Evolutionary conservation across 2,797 vertebrate genomes (phyloP).

Genomic region (Ciconia nigra): DNA sequence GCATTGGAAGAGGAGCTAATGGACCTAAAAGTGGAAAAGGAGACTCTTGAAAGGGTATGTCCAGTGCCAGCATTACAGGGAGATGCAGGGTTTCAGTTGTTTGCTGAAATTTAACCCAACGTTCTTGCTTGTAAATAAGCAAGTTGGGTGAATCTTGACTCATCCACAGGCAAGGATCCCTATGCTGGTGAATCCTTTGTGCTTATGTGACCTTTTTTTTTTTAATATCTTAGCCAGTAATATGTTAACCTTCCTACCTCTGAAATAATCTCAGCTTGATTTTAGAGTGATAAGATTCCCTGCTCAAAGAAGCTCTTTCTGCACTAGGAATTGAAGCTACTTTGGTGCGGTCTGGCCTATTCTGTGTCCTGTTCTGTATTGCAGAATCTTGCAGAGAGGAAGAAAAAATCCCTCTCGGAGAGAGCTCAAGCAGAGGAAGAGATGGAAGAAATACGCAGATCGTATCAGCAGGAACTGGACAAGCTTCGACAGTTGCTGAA

Average conservation of each 20-base stretch:
- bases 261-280: neutral
- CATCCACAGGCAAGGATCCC: neutral
- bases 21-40: conserved; percentile 86
- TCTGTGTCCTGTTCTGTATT: neutral
- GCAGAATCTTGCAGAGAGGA: conserved; percentile 88
- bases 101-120: neutral
- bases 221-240: neutral
- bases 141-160: neutral
- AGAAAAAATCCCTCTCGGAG: conserved; percentile 87
- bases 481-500: conserved; percentile 83
- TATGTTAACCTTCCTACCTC: neutral
- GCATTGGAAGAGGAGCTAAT: conserved; percentile 86
- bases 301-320: neutral
- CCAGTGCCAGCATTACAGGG: neutral
- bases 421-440: conserved; percentile 87
- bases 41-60: conserved; percentile 85
- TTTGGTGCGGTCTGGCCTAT: neutral
- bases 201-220: neutral
- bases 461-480: conserved; percentile 84
- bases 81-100: neutral
- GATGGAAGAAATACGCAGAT: conserved; percentile 85
- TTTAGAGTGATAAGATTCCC: neutral
- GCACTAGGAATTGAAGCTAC: neutral
- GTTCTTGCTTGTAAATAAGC: neutral
- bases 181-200: neutral